Conservation (phyloP, 2,797 vertebrate species). For the Toxotes lorentzi region DNA sequence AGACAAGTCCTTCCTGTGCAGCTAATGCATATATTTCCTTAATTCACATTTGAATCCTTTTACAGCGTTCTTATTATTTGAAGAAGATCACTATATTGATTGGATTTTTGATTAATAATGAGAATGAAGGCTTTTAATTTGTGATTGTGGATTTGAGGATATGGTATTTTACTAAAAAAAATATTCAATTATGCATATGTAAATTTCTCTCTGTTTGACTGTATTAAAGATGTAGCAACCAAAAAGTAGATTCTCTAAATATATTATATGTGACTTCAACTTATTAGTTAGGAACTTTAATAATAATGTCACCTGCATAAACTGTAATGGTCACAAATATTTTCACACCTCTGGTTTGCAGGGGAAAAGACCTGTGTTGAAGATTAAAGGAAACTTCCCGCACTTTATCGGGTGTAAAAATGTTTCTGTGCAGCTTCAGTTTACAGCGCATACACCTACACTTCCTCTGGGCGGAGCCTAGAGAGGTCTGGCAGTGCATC, state of each 20-base stretch:
- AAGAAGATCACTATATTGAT: neutral
- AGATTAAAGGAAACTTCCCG: neutral
- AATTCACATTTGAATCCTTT: neutral
- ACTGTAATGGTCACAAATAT: neutral
- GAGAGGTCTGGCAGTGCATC: conserved; percentile 30
- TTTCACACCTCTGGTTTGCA: neutral
- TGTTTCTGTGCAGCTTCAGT: neutral
- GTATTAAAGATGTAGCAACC: neutral
- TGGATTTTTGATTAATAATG: neutral
- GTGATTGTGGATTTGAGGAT: neutral
- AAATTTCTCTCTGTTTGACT: neutral
- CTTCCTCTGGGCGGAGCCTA: conserved; percentile 57
- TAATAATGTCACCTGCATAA: neutral
- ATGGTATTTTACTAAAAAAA: neutral
- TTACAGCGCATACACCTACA: conserved; percentile 10
- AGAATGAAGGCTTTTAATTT: neutral
- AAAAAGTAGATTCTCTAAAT: neutral
- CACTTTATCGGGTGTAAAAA: conserved; percentile 12
- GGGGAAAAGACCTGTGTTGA: neutral
- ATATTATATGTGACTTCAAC: neutral
- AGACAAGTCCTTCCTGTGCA: neutral
- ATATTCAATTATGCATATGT: neutral
- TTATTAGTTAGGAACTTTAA: neutral
- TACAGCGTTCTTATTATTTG: neutral
- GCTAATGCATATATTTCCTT: neutral